Evolutionary conservation across 2,113 vertebrate species (phyloP).

Genomic region (Platanista minor): DNA sequence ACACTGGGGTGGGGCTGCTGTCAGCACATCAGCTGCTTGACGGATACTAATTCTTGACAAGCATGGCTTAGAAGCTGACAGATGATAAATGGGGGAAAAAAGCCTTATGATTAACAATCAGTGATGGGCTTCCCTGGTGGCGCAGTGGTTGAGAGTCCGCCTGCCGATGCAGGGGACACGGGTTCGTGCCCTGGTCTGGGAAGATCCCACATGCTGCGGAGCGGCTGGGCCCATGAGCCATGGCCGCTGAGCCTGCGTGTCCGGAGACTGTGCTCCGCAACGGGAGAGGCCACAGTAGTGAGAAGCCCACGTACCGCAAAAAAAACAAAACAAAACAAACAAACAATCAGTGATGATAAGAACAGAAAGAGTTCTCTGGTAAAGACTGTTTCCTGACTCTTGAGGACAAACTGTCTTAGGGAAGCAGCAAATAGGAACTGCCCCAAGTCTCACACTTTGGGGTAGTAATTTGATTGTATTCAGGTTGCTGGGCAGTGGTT

Average conservation of each 20-base stretch:
- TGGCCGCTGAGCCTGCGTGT: too few relatives aligned
- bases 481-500: not conserved
- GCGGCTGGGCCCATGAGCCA: too few relatives aligned
- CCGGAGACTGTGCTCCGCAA: too few relatives aligned
- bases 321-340: too few relatives aligned
- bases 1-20: not conserved
- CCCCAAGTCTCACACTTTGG: not conserved
- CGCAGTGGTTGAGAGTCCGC: too few relatives aligned
- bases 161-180: too few relatives aligned
- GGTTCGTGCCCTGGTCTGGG: too few relatives aligned
- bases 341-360: not conserved
- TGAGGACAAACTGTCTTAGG: conserved; percentile 3
- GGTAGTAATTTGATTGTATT: not conserved
- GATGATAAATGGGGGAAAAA: not conserved
- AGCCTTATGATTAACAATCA: not conserved
- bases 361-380: not conserved
- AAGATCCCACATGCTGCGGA: too few relatives aligned
- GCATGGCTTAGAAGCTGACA: not conserved
- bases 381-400: not conserved
- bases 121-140: too few relatives aligned
- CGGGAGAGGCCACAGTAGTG: too few relatives aligned
- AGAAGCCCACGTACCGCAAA: too few relatives aligned
- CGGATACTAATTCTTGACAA: not conserved
- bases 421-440: not conserved
- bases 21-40: not conserved